phyloP scores from a whole-genome alignment of 2,797 vertebrate species.

The Threskiornis aethiopicus region DNA sequence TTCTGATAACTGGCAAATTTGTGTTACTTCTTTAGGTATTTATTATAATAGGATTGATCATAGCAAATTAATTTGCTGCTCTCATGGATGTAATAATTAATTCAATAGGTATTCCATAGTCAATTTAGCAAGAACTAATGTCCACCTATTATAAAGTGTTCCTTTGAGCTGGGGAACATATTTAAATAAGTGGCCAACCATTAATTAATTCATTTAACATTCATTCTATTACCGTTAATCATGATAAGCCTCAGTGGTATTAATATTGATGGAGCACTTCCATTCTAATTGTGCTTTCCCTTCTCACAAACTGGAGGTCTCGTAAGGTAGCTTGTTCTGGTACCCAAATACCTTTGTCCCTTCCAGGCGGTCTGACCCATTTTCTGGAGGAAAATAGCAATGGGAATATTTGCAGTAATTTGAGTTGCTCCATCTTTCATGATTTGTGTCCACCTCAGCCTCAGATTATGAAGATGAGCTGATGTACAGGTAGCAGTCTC shows the following conservation, averaged over 20 bases:
- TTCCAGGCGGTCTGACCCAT: background rate
- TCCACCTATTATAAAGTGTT: conserved; percentile 69
- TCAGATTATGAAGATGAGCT: background rate
- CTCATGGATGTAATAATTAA: conserved; percentile 66
- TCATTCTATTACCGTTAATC: conserved; percentile 70
- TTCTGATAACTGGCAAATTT: conserved; percentile 40
- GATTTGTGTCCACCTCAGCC: background rate
- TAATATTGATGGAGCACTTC: conserved; percentile 68
- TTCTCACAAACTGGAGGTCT: background rate
- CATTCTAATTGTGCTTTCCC: conserved; percentile 15
- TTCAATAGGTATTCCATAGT: conserved; percentile 72
- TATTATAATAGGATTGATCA: conserved; percentile 69
- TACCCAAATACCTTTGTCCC: background rate
- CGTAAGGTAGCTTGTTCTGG: background rate
- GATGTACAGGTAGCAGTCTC: background rate
- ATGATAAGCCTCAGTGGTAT: conserved; percentile 62
- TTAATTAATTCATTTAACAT: conserved; percentile 75
- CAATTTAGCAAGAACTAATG: conserved; percentile 68
- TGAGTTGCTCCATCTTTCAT: background rate
- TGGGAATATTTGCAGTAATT: background rate
- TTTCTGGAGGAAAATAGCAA: background rate
- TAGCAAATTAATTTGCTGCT: conserved; percentile 71
- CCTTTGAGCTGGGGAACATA: conserved; percentile 67
- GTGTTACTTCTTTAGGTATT: conserved; percentile 58
- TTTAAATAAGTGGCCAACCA: conserved; percentile 72